Conservation (phyloP, 2,797 vertebrate species). For the Cercopithecus neglectus region DNA sequence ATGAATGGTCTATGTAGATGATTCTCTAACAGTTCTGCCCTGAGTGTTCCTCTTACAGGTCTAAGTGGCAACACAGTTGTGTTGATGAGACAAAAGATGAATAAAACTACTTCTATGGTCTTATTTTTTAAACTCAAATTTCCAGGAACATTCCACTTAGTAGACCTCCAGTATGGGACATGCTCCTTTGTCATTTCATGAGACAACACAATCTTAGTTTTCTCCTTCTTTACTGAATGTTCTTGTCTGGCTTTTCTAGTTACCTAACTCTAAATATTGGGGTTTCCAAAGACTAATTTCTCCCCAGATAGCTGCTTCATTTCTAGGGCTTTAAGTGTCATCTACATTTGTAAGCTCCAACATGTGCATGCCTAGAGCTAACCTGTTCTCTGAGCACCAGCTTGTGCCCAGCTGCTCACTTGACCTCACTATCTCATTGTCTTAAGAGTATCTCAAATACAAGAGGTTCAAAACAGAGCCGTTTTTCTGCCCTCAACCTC, state of each 20-base stretch:
- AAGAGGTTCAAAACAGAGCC: neutral
- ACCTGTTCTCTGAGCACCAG: neutral
- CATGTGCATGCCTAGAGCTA: fast-evolving
- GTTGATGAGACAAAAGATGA: neutral
- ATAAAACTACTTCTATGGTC: neutral
- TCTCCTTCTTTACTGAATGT: neutral
- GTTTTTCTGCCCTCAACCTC: neutral
- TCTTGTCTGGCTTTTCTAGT: neutral
- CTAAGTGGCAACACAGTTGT: neutral
- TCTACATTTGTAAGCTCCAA: neutral
- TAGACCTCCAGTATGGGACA: neutral
- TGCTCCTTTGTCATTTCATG: neutral
- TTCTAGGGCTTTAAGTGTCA: neutral
- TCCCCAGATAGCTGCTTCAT: neutral
- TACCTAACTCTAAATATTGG: neutral
- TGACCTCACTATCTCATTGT: neutral
- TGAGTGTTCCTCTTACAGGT: neutral
- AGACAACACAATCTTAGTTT: neutral
- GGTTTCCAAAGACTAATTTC: neutral
- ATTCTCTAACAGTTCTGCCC: neutral
- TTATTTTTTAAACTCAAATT: neutral
- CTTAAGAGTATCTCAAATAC: neutral
- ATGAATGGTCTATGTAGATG: too few relatives aligned
- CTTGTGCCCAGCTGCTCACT: neutral
- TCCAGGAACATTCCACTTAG: neutral